Conservation (phyloP, 2,888 invertebrate species). For the Dendrolimus houi region DNA sequence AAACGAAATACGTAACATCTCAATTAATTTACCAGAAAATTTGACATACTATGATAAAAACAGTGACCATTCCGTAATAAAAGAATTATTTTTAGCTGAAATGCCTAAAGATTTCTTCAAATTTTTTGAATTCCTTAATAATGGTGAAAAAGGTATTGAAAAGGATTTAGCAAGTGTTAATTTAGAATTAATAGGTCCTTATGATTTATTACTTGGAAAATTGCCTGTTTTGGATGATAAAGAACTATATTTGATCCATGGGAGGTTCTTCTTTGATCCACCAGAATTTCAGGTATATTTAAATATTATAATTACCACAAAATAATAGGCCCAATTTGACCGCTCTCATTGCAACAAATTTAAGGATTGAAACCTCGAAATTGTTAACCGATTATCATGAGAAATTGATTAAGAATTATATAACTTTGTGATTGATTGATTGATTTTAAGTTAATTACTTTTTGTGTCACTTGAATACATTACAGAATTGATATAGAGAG, state of each 20-base stretch:
- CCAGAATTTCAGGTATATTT: conserved; percentile 89
- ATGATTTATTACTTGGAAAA: conserved; percentile 84
- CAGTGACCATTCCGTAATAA: conserved; percentile 75
- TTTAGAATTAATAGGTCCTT: conserved; percentile 89
- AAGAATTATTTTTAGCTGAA: conserved; percentile 85
- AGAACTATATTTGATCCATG: conserved; percentile 84
- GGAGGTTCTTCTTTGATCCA: conserved; percentile 95
- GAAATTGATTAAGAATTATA: too few relatives aligned
- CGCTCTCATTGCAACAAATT: too few relatives aligned
- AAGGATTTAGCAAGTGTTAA: conserved; percentile 80
- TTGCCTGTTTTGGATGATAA: conserved; percentile 74
- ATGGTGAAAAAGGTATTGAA: conserved; percentile 64
- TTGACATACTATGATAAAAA: conserved; percentile 56
- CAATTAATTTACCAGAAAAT: conserved; percentile 30
- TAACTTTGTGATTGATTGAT: too few relatives aligned
- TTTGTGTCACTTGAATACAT: too few relatives aligned
- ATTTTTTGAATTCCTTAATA: conserved; percentile 86
- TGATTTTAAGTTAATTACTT: too few relatives aligned
- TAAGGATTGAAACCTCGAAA: too few relatives aligned
- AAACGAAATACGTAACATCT: neutral
- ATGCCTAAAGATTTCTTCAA: conserved; percentile 94
- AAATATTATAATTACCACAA: too few relatives aligned
- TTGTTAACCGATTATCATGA: too few relatives aligned
- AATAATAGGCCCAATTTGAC: too few relatives aligned
- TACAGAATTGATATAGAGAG: too few relatives aligned